These are phyloP conservation scores for Danio kyathit DNA, from an alignment of 2,797 vertebrate genomes.

Conservation along the genomic window DNA sequence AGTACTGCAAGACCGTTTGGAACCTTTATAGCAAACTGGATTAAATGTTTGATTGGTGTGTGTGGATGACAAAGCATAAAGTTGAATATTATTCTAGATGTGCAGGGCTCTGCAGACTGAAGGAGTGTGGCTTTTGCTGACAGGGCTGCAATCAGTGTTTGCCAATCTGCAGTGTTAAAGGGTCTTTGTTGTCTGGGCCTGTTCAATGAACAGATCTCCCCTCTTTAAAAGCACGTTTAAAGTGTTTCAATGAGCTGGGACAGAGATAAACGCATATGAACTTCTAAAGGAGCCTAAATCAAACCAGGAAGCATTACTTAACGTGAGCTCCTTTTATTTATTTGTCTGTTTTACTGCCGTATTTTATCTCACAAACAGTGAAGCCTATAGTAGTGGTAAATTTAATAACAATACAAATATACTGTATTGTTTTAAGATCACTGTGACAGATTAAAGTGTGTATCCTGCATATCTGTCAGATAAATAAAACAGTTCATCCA, in stretches of 20 bases:
- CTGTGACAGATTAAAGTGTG: too few species aligned
- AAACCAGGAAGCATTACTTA: constrained; percentile 7
- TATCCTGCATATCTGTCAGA: too few species aligned
- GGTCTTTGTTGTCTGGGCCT: constrained; percentile 30
- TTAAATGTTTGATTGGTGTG: too few species aligned
- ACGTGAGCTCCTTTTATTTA: background rate
- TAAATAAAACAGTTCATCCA: too few species aligned
- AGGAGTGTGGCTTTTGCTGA: constrained; percentile 36
- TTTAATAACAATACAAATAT: background rate
- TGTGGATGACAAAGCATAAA: too few species aligned
- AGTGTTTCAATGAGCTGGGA: constrained; percentile 27
- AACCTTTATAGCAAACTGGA: too few species aligned
- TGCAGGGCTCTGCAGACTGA: background rate
- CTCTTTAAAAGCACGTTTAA: constrained; percentile 13
- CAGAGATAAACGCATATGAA: constrained; percentile 23
- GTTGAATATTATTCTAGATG: background rate
- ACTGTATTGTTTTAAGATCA: too few species aligned
- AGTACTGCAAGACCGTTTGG: too few species aligned
- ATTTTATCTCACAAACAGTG: background rate
- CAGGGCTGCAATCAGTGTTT: constrained; percentile 24
- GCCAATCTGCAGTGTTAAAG: constrained; percentile 12
- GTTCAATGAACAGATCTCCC: constrained; percentile 22
- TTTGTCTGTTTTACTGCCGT: background rate
- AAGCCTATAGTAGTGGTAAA: background rate
- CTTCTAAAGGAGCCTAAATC: constrained; percentile 20